phyloP scores from a whole-genome alignment of 2,113 vertebrate genomes.

The Ailurus styani region DNA sequence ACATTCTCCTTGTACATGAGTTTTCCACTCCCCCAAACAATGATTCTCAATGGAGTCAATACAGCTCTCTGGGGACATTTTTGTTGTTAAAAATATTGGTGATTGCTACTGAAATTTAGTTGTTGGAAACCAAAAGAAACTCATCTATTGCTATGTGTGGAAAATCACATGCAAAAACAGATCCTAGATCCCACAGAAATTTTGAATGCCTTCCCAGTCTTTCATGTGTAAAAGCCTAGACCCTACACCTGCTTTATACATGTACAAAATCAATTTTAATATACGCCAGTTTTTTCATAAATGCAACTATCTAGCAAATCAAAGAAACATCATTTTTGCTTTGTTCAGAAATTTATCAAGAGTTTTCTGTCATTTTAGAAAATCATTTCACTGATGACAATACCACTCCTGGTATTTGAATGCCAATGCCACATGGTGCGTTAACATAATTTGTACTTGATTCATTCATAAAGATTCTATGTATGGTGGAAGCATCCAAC shows the following conservation, averaged over 20 bases:
- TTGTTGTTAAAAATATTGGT: background rate
- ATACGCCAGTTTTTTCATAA: background rate
- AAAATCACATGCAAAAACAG: background rate
- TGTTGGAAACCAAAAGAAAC: background rate
- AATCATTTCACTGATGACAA: background rate
- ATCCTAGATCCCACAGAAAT: background rate
- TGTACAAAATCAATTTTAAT: background rate
- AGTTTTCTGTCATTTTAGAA: background rate
- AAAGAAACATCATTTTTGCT: background rate
- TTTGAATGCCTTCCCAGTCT: background rate
- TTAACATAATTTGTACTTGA: background rate
- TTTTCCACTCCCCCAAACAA: background rate
- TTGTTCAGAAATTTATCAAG: background rate
- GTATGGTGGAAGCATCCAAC: background rate
- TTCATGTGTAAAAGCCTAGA: background rate
- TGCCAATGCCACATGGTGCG: background rate
- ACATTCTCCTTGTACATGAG: background rate
- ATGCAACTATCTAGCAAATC: background rate
- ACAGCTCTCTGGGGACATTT: fast-evolving
- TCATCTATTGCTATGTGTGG: background rate
- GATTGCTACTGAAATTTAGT: background rate
- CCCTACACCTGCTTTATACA: background rate
- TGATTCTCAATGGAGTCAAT: background rate
- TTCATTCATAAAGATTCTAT: background rate
- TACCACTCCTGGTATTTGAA: background rate